These are phyloP conservation scores for Fukomys damarensis DNA, from an alignment of 2,113 vertebrate species.

Conservation along the genomic window DNA sequence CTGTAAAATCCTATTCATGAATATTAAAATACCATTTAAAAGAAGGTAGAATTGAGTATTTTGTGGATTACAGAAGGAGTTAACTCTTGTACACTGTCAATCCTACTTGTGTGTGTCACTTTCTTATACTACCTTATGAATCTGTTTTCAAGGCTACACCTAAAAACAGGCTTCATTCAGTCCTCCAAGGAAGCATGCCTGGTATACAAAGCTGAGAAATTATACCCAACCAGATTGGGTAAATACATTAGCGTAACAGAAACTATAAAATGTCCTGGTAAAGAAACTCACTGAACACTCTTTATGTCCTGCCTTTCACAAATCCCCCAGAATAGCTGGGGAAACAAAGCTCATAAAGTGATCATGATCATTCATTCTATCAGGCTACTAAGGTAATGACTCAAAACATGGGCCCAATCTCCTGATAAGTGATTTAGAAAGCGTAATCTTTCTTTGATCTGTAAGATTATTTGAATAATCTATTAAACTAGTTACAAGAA, in stretches of 20 bases:
- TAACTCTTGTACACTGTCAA: neutral
- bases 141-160: slow-evolving; percentile 42
- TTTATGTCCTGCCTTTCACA: neutral
- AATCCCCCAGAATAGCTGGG: neutral
- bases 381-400: neutral
- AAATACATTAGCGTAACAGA: slow-evolving; percentile 54
- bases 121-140: slow-evolving; percentile 29
- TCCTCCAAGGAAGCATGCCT: neutral
- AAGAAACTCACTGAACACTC: neutral
- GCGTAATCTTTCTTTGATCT: slow-evolving; percentile 2
- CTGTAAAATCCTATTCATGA: neutral
- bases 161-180: slow-evolving; percentile 17
- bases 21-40: slow-evolving; percentile 19
- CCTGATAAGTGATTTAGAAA: slow-evolving; percentile 21
- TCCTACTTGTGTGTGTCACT: neutral
- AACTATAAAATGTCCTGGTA: slow-evolving; percentile 25
- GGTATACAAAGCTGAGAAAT: slow-evolving; percentile 24
- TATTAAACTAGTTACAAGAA: slow-evolving; percentile 31
- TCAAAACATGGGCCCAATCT: slow-evolving; percentile 44
- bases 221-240: neutral
- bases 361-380: neutral
- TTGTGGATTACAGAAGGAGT: neutral
- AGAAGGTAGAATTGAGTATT: slow-evolving; percentile 5
- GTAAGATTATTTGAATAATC: neutral
- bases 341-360: neutral